phyloP scores from a whole-genome alignment of 2,113 vertebrate genomes.

The Zosterops lateralis region DNA sequence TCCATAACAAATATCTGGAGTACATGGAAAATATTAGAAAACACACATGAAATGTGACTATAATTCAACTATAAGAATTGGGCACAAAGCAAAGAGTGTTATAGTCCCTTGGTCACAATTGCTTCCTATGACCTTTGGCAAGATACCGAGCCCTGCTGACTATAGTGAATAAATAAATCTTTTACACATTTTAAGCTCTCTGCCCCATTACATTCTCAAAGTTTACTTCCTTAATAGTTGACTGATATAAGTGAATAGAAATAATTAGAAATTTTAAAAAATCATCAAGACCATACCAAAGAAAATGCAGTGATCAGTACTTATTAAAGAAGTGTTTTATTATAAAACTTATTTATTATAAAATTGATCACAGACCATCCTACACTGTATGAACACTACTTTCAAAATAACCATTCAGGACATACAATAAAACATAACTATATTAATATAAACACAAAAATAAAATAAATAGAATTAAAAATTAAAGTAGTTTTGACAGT shows the following conservation, averaged over 20 bases:
- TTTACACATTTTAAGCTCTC: not conserved
- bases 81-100: not conserved
- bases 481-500: not conserved
- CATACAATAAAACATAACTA: not conserved
- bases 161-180: not conserved
- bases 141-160: not conserved
- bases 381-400: not conserved
- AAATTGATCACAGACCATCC: not conserved
- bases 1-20: not conserved
- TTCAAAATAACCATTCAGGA: not conserved
- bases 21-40: not conserved
- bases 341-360: not conserved
- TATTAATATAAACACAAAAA: not conserved
- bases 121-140: not conserved
- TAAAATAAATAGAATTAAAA: not conserved
- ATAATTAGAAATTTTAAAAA: not conserved
- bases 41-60: not conserved
- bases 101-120: not conserved
- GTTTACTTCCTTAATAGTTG: not conserved
- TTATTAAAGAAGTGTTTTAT: not conserved
- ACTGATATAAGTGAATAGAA: not conserved
- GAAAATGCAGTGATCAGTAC: not conserved
- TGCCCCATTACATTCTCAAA: not conserved
- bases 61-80: not conserved
- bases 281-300: not conserved